A percentile compares a stretch with the other conserved stretches of the same genome.
Evolutionary conservation across 2,888 invertebrate genomes (phyloP).

Genomic region (Drosophila flavopinicola): DNA sequence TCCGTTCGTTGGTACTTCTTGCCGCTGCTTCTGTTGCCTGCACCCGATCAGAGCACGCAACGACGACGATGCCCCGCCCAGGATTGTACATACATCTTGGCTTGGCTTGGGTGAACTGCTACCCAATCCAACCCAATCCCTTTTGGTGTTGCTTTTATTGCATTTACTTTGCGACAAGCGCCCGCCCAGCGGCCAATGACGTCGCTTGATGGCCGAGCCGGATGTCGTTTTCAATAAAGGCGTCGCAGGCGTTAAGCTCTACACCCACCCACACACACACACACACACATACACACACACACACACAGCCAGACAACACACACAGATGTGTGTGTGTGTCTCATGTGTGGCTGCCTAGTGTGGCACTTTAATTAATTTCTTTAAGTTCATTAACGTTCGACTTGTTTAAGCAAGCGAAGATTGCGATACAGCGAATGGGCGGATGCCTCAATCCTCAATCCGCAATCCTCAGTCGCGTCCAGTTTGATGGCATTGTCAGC

Average conservation of each 20-base stretch:
- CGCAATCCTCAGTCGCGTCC: slow-evolving; percentile 1
- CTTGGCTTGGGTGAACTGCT: too few species aligned
- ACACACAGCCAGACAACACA: slow-evolving; percentile 14
- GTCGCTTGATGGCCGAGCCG: slow-evolving; percentile 61
- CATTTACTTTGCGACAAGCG: slow-evolving; percentile 61
- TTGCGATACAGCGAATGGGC: slow-evolving; percentile 61
- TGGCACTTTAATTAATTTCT: slow-evolving; percentile 79
- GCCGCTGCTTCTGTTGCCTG: slow-evolving; percentile 3
- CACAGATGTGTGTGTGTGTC: slow-evolving; percentile 21
- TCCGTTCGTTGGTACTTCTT: slow-evolving; percentile 4
- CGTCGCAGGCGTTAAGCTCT: slow-evolving; percentile 67
- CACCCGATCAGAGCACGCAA: neutral
- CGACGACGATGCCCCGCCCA: slow-evolving; percentile 24
- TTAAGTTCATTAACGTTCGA: slow-evolving; percentile 80
- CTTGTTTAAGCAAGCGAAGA: slow-evolving; percentile 64
- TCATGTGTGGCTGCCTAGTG: slow-evolving; percentile 19
- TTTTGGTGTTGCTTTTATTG: slow-evolving; percentile 69
- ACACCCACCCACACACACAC: slow-evolving; percentile 17
- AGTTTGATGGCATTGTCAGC: slow-evolving; percentile 52
- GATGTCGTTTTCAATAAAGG: slow-evolving; percentile 79
- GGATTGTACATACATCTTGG: slow-evolving; percentile 21
- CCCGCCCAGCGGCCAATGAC: slow-evolving; percentile 44
- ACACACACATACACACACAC: slow-evolving; percentile 4
- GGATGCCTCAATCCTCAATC: neutral
- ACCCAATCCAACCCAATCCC: too few species aligned